Conservation (phyloP, 2,113 vertebrate species). For the Dipodomys ordii region DNA sequence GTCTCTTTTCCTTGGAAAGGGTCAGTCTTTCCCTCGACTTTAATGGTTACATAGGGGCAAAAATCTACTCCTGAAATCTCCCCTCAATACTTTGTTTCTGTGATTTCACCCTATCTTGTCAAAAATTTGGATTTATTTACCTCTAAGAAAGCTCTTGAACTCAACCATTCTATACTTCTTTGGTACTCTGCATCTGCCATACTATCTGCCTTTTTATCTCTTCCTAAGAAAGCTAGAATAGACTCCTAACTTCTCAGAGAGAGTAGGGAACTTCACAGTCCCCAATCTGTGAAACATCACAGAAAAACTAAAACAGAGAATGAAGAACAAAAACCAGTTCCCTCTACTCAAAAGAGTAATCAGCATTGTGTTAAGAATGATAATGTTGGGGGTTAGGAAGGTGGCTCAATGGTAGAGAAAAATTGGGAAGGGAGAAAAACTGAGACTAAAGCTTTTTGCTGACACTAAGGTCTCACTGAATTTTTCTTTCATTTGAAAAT, state of each 20-base stretch:
- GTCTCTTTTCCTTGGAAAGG: background rate
- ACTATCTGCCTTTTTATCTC: background rate
- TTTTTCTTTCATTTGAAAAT: background rate
- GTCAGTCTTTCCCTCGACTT: background rate
- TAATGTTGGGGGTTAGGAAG: background rate
- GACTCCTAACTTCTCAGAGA: background rate
- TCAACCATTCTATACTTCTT: background rate
- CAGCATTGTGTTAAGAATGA: background rate
- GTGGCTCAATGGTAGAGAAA: too few relatives aligned
- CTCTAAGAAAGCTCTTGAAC: background rate
- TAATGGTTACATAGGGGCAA: background rate
- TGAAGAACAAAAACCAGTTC: background rate
- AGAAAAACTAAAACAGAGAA: background rate
- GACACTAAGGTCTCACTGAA: background rate
- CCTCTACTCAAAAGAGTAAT: background rate
- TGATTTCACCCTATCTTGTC: background rate
- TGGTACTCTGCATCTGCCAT: background rate
- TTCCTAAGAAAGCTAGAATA: background rate
- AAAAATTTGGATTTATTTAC: background rate
- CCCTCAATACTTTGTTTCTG: background rate
- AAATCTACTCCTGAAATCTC: background rate
- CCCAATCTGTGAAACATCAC: background rate
- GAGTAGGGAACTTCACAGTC: background rate
- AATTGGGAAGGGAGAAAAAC: background rate
- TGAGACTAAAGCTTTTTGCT: background rate